Percentiles rank a stretch among this genome's conserved stretches.
Conservation (phyloP, 2,888 invertebrate genomes). For the Lasius platythorax region DNA sequence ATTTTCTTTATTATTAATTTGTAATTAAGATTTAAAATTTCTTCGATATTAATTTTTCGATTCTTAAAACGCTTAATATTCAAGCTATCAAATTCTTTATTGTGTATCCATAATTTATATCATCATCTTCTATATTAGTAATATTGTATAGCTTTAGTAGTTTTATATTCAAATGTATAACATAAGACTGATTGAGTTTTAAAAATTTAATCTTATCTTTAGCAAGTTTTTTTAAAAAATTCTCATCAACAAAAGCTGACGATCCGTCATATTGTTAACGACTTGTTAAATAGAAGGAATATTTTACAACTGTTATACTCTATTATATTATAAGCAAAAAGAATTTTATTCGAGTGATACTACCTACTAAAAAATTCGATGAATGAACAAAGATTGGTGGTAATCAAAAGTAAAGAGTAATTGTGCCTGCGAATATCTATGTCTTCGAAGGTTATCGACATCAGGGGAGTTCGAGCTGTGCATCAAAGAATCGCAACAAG, state of each 20-base stretch:
- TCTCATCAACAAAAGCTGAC: not conserved
- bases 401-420: conserved; percentile 2
- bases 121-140: not conserved
- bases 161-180: not conserved
- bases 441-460: conserved; percentile 43
- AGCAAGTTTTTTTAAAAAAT: not conserved
- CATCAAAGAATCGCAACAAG: conserved; percentile 12
- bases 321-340: not conserved
- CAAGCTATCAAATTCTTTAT: not conserved
- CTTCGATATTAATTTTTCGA: not conserved
- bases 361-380: not conserved
- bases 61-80: not conserved
- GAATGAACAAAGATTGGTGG: not conserved
- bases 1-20: not conserved
- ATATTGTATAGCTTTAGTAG: not conserved
- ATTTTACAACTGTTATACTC: not conserved
- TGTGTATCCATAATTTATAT: not conserved
- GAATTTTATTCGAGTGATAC: not conserved
- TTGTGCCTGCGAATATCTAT: not conserved
- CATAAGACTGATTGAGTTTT: not conserved
- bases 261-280: not conserved
- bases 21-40: not conserved
- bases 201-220: not conserved
- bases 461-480: conserved; percentile 5
- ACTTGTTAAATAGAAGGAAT: not conserved